Evolutionary conservation across 2,113 vertebrate species (phyloP).

Genomic region (Corvus cornix): DNA sequence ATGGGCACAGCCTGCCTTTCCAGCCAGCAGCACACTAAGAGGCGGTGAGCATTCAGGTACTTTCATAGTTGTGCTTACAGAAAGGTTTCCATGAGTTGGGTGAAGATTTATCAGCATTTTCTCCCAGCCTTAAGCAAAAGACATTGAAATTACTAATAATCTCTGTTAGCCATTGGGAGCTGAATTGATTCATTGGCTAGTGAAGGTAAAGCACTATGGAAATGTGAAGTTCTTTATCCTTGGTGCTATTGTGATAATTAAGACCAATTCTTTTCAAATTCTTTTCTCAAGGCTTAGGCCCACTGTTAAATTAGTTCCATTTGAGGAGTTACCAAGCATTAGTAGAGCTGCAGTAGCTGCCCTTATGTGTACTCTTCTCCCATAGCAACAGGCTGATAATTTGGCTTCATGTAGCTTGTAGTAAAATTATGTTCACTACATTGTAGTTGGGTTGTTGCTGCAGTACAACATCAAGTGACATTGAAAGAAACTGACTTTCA

Average conservation of each 20-base stretch:
- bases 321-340: background rate
- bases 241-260: slow-evolving; percentile 1
- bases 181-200: slow-evolving; percentile 3
- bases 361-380: background rate
- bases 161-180: background rate
- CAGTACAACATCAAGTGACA: background rate
- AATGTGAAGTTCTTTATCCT: background rate
- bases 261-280: background rate
- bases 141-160: background rate
- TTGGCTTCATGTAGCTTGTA: background rate
- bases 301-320: background rate
- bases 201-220: background rate
- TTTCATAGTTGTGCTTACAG: background rate
- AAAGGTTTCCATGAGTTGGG: background rate
- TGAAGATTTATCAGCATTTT: background rate
- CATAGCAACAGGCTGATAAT: background rate
- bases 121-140: background rate
- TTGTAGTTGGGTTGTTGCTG: background rate
- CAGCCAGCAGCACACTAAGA: background rate
- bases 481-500: background rate
- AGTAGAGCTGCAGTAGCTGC: background rate
- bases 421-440: background rate
- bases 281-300: background rate
- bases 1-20: background rate
- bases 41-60: background rate